Conservation (phyloP, 2,113 vertebrate genomes). For the Misgurnus anguillicaudatus region DNA sequence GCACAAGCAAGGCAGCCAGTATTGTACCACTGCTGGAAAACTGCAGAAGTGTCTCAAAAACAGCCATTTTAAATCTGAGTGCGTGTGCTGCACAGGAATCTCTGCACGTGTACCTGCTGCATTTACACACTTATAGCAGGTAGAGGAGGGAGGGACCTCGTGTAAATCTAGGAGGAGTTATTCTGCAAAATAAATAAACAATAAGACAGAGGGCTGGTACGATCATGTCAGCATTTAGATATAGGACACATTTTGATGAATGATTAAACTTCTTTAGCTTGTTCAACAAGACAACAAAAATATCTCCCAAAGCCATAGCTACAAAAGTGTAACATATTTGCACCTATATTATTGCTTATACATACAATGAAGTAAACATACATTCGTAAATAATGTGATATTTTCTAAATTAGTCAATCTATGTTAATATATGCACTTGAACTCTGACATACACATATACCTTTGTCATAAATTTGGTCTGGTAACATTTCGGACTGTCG, state of each 20-base stretch:
- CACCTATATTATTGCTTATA: too few species aligned
- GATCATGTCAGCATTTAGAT: background rate
- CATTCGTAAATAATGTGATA: too few species aligned
- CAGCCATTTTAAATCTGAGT: conserved; percentile 50
- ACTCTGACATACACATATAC: too few species aligned
- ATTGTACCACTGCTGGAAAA: conserved; percentile 43
- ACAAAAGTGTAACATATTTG: too few species aligned
- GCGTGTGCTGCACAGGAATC: too few species aligned
- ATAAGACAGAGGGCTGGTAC: background rate
- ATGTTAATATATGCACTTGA: too few species aligned
- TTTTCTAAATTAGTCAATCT: too few species aligned
- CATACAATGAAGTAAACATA: too few species aligned
- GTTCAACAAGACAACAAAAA: background rate
- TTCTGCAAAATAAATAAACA: background rate
- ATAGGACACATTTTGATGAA: background rate
- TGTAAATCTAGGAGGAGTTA: background rate
- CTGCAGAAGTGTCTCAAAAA: conserved; percentile 40
- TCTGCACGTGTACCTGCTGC: background rate
- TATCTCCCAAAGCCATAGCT: too few species aligned
- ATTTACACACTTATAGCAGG: background rate
- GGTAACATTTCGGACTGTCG: too few species aligned
- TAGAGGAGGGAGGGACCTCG: background rate
- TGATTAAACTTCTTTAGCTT: background rate
- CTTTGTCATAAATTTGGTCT: too few species aligned
- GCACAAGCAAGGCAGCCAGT: conserved; percentile 50